Base-by-base conservation (phyloP, 2,888 invertebrate genomes). In the Eupithecia exiguata region DNA sequence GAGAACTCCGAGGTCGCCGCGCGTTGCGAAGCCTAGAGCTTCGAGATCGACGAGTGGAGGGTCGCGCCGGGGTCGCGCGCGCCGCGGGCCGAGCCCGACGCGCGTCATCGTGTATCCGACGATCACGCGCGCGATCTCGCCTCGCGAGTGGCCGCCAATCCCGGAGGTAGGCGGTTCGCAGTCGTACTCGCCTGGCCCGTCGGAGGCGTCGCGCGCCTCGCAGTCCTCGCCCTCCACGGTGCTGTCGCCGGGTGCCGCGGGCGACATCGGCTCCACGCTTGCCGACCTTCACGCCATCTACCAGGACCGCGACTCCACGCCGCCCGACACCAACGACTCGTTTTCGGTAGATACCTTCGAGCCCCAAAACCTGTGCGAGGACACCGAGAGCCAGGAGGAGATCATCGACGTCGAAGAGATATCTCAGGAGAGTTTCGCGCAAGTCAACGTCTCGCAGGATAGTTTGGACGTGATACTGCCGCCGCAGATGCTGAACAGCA, bases 161-260 rank as follows among this genome's bases (percentile, higher is more conserved):
- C 72, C 67, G 25, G 58, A 68, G 30, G 66, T 68, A 90, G 79
- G 97, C 82, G 97, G 46, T 38, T 9, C 97, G 93, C 96, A 36
- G 69, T 5, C 12, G 35, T 0, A n/a, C 67, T 71, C 76, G 12
- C 74, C 77, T 5, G 72, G 58, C 1, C 46, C 53, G 5, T 67
- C 70, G 30, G 77, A 75, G 43, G 68, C 74, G 10, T 61, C 76
- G 1, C 97, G 91, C 96, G 97, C 97, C 96, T 97, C 86, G 96
- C 97, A 94, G 96, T 96, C 98, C 96, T 98, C 89, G 97, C 91
- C 92, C 76, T 90, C 91, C 72, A 88, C 88, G 76, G 85, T 89
- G 70, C 81, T 91, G 74, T 76, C 88, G 38, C 86, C 87, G 61
- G 84, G 85, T 72, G 62, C 35, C 5, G 69, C 62, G 9, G 82